phyloP scores from a whole-genome alignment of 2,113 vertebrate species.

The Phyllopteryx taeniolatus region DNA sequence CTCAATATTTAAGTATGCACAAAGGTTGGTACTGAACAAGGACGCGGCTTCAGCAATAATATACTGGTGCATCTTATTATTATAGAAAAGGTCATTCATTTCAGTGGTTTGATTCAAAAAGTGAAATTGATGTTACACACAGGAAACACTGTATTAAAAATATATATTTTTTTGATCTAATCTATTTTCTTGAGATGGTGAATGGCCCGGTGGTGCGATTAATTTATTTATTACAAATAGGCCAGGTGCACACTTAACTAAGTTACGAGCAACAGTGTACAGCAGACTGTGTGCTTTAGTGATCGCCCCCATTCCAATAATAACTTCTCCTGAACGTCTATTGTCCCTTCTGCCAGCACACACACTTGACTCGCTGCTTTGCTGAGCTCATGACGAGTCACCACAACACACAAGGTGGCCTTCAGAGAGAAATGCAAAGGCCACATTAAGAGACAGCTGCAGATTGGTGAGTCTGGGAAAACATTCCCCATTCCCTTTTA shows the following conservation, averaged over 20 bases:
- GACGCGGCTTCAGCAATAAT: no score
- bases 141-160: not conserved
- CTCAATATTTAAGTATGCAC: no score
- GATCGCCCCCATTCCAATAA: not conserved
- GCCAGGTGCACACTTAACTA: not conserved
- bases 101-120: not conserved
- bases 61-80: no score
- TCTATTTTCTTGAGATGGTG: no score
- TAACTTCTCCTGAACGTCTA: not conserved
- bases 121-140: not conserved
- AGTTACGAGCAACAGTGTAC: not conserved
- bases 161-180: no score
- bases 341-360: constrained; percentile 69
- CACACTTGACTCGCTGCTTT: constrained; percentile 84
- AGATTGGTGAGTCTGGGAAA: constrained; percentile 85
- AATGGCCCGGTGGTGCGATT: not conserved
- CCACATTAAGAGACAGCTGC: constrained; percentile 86
- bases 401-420: constrained; percentile 79
- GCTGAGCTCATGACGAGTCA: constrained; percentile 84
- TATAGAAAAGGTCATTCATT: not conserved
- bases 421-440: constrained; percentile 89
- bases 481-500: not conserved
- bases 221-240: not conserved
- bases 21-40: no score
- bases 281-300: not conserved